A percentile compares a stretch with the other conserved stretches of the same genome.
These are phyloP conservation scores for Arbacia lixula DNA, from an alignment of 53 echinoderm and acorn worm genomes.

Conservation along the genomic window DNA sequence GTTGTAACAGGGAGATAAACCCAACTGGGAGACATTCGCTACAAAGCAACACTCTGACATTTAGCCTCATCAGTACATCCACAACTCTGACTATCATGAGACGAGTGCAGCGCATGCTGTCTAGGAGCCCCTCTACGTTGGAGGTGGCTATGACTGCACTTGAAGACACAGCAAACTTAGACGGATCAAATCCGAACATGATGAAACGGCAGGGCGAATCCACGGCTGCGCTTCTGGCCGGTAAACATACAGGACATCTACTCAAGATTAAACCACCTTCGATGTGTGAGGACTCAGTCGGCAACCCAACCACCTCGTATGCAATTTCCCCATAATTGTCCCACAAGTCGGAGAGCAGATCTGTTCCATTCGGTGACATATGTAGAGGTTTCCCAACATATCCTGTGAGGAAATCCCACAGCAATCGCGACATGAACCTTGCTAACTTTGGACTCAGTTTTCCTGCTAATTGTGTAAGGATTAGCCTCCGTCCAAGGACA, in stretches of 20 bases:
- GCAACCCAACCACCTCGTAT: constrained; percentile 6
- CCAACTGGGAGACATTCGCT: constrained; percentile 56
- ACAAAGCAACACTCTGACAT: constrained; percentile 57
- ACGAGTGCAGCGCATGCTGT: constrained; percentile 36
- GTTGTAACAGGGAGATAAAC: constrained; percentile 43
- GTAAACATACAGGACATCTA: background rate
- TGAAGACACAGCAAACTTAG: background rate
- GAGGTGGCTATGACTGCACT: constrained; percentile 24
- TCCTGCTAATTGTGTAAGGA: constrained; percentile 56
- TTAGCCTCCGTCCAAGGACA: constrained; percentile 36
- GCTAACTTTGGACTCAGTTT: constrained; percentile 50
- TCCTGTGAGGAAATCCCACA: constrained; percentile 42
- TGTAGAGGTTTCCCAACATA: background rate
- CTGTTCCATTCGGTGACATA: background rate
- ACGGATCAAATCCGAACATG: constrained; percentile 12
- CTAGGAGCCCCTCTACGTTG: constrained; percentile 8
- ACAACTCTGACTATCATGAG: constrained; percentile 22
- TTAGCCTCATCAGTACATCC: background rate
- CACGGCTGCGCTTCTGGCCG: constrained; percentile 1
- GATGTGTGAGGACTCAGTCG: constrained; percentile 19
- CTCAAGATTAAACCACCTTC: constrained; percentile 5
- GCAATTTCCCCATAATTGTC: constrained; percentile 26
- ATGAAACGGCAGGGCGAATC: constrained; percentile 21
- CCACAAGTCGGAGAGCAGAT: background rate
- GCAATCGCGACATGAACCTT: constrained; percentile 37